A percentile compares a stretch with the other conserved stretches of the same genome.
These are phyloP conservation scores for Meriones unguiculatus DNA, from an alignment of 2,113 vertebrate species.

Conservation along the genomic window DNA sequence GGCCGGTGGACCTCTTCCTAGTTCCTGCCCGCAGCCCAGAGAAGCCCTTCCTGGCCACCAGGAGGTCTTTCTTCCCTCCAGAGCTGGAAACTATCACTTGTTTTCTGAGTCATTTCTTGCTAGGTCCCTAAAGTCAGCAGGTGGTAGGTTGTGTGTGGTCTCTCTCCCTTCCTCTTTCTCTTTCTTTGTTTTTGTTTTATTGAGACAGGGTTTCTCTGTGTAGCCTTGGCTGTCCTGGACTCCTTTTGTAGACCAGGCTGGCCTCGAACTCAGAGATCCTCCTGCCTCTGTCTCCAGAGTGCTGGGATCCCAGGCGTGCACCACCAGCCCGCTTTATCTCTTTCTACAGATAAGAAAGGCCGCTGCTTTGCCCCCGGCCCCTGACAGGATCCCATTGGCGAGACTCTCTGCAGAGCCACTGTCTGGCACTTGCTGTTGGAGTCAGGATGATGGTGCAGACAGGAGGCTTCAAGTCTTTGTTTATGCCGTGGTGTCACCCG, in stretches of 20 bases:
- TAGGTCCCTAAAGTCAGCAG: not conserved
- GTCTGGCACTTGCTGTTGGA: not conserved
- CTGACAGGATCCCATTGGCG: not conserved
- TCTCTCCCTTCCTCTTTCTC: too few relatives aligned
- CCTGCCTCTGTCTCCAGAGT: too few relatives aligned
- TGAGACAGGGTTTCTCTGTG: too few relatives aligned
- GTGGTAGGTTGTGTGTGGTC: not conserved
- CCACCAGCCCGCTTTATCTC: not conserved
- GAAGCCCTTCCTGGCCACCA: not conserved
- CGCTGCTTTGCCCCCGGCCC: not conserved
- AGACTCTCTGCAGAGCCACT: not conserved
- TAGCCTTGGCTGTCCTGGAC: too few relatives aligned
- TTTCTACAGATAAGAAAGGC: conserved; percentile 6
- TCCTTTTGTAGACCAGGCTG: too few relatives aligned
- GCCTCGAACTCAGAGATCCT: too few relatives aligned
- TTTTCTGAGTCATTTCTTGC: not conserved
- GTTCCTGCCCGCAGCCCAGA: not conserved
- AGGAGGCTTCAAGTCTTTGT: not conserved
- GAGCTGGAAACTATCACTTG: not conserved
- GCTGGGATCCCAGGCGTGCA: too few relatives aligned
- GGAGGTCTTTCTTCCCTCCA: not conserved
- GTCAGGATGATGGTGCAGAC: not conserved
- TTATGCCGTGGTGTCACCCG: accelerated
- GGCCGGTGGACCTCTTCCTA: not conserved
- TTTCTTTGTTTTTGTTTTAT: too few relatives aligned